Percentiles rank a stretch among this genome's conserved stretches.
phyloP scores from a whole-genome alignment of 37 sponge, comb jelly and placozoan genomes.

The Haliclona indistincta region DNA sequence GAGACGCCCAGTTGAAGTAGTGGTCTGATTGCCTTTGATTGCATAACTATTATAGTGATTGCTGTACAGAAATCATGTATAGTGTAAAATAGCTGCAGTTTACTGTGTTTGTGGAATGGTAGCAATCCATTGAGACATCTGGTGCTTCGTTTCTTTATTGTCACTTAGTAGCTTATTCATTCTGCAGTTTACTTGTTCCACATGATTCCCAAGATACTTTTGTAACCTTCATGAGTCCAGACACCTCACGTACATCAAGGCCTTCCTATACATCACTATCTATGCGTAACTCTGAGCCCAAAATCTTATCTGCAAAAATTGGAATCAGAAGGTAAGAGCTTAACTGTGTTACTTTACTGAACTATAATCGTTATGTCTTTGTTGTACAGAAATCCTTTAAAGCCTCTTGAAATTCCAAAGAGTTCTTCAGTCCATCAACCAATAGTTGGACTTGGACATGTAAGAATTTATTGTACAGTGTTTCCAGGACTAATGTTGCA shows the following conservation, averaged over 20 bases:
- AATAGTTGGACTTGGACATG: not conserved
- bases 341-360: not conserved
- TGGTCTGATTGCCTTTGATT: too few relatives aligned
- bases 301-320: not conserved
- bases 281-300: not conserved
- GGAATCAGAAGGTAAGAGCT: not conserved
- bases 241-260: not conserved
- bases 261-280: not conserved
- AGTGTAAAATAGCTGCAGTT: too few relatives aligned
- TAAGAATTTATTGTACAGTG: too few relatives aligned
- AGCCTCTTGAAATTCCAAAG: conserved; percentile 32
- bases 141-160: too few relatives aligned
- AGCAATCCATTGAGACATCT: too few relatives aligned
- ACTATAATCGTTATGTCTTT: not conserved
- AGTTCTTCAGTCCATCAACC: conserved; percentile 9
- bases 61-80: too few relatives aligned
- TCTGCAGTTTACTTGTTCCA: too few relatives aligned
- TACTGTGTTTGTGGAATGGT: not conserved
- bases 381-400: not conserved
- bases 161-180: too few relatives aligned
- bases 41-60: too few relatives aligned
- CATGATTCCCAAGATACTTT: too few relatives aligned
- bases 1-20: too few relatives aligned
- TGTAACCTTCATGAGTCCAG: not conserved
- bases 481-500: too few relatives aligned